These are phyloP conservation scores for Philypnodon macrostomus DNA, from an alignment of 2,797 vertebrate species.

Conservation along the genomic window DNA sequence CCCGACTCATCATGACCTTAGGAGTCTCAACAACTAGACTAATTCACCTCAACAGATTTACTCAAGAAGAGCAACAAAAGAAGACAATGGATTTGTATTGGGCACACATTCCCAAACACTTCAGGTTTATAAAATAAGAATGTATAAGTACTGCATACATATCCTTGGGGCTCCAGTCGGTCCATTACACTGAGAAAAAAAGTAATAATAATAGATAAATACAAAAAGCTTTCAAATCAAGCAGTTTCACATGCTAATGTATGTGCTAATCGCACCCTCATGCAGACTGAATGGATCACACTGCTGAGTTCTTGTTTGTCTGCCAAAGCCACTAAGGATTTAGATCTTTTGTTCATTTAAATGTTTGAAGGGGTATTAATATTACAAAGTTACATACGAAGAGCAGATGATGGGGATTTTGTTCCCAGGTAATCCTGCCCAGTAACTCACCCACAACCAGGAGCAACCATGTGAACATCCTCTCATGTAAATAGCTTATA, in stretches of 20 bases:
- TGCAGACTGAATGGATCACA: conserved; percentile 2
- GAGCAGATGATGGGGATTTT: conserved; percentile 18
- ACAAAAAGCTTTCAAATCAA: too few species aligned
- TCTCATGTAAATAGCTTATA: not conserved
- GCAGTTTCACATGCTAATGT: conserved; percentile 6
- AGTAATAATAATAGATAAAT: too few species aligned
- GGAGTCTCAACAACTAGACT: conserved; percentile 6
- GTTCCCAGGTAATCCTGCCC: conserved; percentile 2
- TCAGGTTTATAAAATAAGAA: too few species aligned
- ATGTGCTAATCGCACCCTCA: conserved; percentile 9
- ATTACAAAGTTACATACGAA: not conserved
- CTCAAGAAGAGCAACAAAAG: not conserved
- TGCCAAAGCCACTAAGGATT: too few species aligned
- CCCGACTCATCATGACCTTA: conserved; percentile 16
- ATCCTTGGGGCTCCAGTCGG: too few species aligned
- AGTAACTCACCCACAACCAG: conserved; percentile 23
- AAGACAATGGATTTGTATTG: not conserved
- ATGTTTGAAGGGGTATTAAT: conserved; percentile 9
- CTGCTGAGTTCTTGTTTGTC: conserved; percentile 16
- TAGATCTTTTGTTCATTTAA: not conserved
- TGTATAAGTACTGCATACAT: too few species aligned
- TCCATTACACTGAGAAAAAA: too few species aligned
- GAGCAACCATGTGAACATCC: conserved; percentile 14
- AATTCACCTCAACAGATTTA: not conserved
- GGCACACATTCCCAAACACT: too few species aligned